Conservation (phyloP, 2,797 vertebrate genomes). For the Salarias fasciatus region DNA sequence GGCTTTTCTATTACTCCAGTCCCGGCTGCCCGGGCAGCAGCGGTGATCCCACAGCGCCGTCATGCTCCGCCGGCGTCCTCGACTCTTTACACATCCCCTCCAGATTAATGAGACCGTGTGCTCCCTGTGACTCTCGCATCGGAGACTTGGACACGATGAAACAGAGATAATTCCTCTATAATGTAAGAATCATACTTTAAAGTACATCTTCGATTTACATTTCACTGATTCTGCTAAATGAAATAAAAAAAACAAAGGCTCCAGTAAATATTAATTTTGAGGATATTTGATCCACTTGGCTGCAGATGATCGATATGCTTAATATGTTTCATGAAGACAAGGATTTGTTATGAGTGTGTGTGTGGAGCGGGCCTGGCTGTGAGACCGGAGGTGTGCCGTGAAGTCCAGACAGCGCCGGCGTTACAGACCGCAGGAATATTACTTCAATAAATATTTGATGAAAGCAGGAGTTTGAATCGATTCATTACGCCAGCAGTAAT, state of each 20-base stretch:
- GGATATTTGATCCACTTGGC: slow-evolving; percentile 39
- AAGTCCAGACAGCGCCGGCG: slow-evolving; percentile 40
- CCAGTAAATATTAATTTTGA: slow-evolving; percentile 53
- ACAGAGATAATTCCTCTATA: slow-evolving; percentile 28
- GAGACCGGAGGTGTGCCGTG: slow-evolving; percentile 31
- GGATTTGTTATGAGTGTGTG: slow-evolving; percentile 54
- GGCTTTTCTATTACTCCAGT: slow-evolving; percentile 60
- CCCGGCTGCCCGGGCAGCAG: slow-evolving; percentile 10
- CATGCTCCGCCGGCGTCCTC: slow-evolving; percentile 53
- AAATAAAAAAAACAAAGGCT: slow-evolving; percentile 19
- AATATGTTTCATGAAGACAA: slow-evolving; percentile 61
- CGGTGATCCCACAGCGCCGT: slow-evolving; percentile 46
- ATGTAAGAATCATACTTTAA: slow-evolving; percentile 32
- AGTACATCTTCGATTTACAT: slow-evolving; percentile 2
- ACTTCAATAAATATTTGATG: slow-evolving; percentile 87
- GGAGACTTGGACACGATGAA: slow-evolving; percentile 1
- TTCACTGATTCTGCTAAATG: slow-evolving; percentile 28
- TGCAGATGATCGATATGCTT: slow-evolving; percentile 57
- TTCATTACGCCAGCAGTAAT: slow-evolving; percentile 74
- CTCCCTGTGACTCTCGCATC: slow-evolving; percentile 34
- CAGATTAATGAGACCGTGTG: slow-evolving; percentile 51
- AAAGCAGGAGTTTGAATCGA: slow-evolving; percentile 73
- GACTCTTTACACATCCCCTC: slow-evolving; percentile 37
- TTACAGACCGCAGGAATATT: slow-evolving; percentile 73
- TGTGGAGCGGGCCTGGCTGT: slow-evolving; percentile 14